Percentiles rank a stretch among this genome's conserved stretches.
These are phyloP conservation scores for Brachyalestes nurse DNA, from an alignment of 2,797 vertebrate genomes.

Conservation along the genomic window DNA sequence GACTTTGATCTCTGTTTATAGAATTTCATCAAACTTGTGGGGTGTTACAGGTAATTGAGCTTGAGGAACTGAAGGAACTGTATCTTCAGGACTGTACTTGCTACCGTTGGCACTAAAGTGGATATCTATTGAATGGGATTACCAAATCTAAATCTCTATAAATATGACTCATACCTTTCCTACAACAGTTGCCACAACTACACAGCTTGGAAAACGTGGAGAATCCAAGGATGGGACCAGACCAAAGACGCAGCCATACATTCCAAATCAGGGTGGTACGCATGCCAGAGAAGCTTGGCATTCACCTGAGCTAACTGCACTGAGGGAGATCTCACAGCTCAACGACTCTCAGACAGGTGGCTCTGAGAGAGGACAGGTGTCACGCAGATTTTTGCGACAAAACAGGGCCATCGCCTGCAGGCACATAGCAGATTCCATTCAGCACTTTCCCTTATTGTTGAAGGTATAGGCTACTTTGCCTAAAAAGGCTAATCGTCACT, in stretches of 20 bases:
- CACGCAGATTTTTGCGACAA: background rate
- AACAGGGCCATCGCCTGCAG: background rate
- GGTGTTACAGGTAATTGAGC: too few species aligned
- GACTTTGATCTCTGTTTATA: too few species aligned
- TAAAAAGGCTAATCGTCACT: background rate
- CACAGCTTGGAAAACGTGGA: slow-evolving; percentile 5
- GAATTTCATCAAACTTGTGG: too few species aligned
- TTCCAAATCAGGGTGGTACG: slow-evolving; percentile 36
- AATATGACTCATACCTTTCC: slow-evolving; percentile 10
- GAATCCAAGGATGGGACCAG: slow-evolving; percentile 3
- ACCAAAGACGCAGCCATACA: slow-evolving; percentile 6
- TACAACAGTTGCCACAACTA: slow-evolving; percentile 6
- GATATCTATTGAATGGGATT: background rate
- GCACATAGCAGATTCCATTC: background rate
- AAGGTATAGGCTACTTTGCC: background rate
- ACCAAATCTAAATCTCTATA: background rate
- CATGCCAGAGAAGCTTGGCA: slow-evolving; percentile 19
- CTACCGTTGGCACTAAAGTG: background rate
- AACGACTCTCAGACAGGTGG: background rate
- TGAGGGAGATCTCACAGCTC: background rate
- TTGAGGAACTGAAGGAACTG: background rate
- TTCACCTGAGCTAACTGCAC: background rate
- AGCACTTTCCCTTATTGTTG: background rate
- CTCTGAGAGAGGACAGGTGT: background rate
- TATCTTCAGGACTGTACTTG: background rate